Conservation (phyloP, 30 jellyfish, hydroid and myxozoan species). For the Nemopilema nomurai region DNA sequence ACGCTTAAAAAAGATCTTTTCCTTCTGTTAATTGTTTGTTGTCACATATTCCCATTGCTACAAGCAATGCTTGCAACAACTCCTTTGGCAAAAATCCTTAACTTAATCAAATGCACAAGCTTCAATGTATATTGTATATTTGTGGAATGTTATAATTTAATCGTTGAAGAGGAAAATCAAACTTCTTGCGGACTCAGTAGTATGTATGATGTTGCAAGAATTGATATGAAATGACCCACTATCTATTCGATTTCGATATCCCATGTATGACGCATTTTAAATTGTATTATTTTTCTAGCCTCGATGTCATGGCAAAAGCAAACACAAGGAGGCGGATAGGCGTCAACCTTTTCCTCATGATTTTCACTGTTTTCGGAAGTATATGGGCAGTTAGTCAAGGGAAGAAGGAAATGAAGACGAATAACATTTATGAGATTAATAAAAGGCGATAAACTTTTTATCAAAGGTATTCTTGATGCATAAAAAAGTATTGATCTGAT, state of each 20-base stretch:
- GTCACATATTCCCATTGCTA: no score
- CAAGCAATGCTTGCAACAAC: no score
- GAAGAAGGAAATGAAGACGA: constrained; percentile 34
- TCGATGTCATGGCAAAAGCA: constrained; percentile 50
- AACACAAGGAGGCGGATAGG: constrained; percentile 46
- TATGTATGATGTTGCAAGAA: neutral
- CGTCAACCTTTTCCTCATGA: constrained; percentile 30
- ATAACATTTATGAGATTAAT: constrained; percentile 34
- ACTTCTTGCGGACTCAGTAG: no score
- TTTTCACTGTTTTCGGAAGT: constrained; percentile 41
- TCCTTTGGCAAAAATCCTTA: no score
- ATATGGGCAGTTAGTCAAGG: constrained; percentile 32
- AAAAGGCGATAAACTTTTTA: constrained; percentile 8
- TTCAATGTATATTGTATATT: no score
- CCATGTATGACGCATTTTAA: neutral
- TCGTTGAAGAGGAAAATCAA: no score
- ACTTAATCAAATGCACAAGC: no score
- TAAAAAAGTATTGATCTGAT: neutral
- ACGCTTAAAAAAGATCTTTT: no score
- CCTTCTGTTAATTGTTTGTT: no score
- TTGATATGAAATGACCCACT: neutral
- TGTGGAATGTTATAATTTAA: no score
- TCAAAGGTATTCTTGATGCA: neutral
- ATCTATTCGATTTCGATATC: no score
- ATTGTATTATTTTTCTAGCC: constrained; percentile 48